Base-by-base conservation (phyloP, 2,888 invertebrate genomes). In the Andrena bicolor region DNA sequence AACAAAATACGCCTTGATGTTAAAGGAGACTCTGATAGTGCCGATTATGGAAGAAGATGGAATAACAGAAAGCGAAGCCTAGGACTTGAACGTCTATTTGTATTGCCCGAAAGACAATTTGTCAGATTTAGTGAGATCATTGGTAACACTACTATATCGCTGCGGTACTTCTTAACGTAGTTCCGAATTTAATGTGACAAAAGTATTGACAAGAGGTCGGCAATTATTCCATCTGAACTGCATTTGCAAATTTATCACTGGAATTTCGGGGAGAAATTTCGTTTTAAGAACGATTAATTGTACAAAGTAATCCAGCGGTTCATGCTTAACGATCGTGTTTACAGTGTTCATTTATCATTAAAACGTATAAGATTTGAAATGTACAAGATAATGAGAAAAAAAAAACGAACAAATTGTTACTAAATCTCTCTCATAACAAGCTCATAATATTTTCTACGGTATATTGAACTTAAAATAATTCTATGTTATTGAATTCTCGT, bases 1-100 rank as follows among this genome's bases (percentile, higher is more conserved):
- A 76, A 99, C 98, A 88, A 99, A 99, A 95, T 99, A 99, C 95
- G 98, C 98, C 94, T 96, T 99, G 85, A 99, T 99, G 97, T 98
- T 99, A 20, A 98, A 98, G 94, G 99, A 99, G 94, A 99, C 99
- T 95, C 95, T 99, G 85, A 99, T 99, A 94, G 98, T 99, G 88
- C 99, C 99, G 75, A 99, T 99, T 93, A 96, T 98, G 94, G 98
- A 97, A 93, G 97, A 97, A 90, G 95, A 96, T 56, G 95, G 95
- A 89, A 94, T 95, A 61, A 90, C 90, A 23, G 93, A 93, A 73
- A 93, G 90, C 63, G 92, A 93, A 80, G 91, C 91, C 86, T 92
- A 92, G 85, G 51, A 80, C 16, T 5, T 76, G 65, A 78, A 78
- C 30, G 16, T 73, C 69, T 75, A 71, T 73, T 75, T 76, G 56